Conservation (phyloP, 2,113 vertebrate species). For the Murina feae region DNA sequence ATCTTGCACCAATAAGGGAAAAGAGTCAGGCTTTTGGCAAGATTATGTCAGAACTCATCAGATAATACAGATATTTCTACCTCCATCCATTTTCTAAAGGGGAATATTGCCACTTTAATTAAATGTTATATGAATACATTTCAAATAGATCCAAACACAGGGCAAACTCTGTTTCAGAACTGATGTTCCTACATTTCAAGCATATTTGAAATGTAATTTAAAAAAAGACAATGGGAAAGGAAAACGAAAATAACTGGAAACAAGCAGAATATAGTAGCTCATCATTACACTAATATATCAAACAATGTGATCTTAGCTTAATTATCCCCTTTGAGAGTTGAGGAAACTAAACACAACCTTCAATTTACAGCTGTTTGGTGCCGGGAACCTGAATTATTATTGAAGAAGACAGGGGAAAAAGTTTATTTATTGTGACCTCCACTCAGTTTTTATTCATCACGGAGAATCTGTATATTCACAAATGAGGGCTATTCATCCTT, state of each 20-base stretch:
- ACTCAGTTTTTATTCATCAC: constrained; percentile 86
- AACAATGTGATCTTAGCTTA: constrained; percentile 91
- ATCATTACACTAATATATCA: constrained; percentile 92
- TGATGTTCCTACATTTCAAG: constrained; percentile 80
- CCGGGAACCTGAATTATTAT: constrained; percentile 87
- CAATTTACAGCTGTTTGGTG: constrained; percentile 90
- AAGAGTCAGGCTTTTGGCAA: constrained; percentile 73
- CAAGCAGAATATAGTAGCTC: constrained; percentile 85
- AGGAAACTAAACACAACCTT: constrained; percentile 88
- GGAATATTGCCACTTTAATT: constrained; percentile 79
- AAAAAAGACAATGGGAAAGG: constrained; percentile 78
- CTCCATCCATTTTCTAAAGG: constrained; percentile 61
- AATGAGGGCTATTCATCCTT: constrained; percentile 94
- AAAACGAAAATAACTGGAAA: constrained; percentile 83
- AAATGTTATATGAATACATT: constrained; percentile 85
- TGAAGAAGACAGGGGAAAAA: constrained; percentile 80
- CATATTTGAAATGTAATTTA: constrained; percentile 82
- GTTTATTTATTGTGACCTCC: constrained; percentile 92
- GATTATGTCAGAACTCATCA: constrained; percentile 70
- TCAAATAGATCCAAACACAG: constrained; percentile 81
- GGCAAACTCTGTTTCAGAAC: constrained; percentile 78
- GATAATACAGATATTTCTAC: constrained; percentile 75
- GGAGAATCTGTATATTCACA: constrained; percentile 94
- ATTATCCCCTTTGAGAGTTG: constrained; percentile 91
- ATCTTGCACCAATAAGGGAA: constrained; percentile 73